phyloP scores from a whole-genome alignment of 1,140 invertebrate species.

The Riptortus pedestris region DNA sequence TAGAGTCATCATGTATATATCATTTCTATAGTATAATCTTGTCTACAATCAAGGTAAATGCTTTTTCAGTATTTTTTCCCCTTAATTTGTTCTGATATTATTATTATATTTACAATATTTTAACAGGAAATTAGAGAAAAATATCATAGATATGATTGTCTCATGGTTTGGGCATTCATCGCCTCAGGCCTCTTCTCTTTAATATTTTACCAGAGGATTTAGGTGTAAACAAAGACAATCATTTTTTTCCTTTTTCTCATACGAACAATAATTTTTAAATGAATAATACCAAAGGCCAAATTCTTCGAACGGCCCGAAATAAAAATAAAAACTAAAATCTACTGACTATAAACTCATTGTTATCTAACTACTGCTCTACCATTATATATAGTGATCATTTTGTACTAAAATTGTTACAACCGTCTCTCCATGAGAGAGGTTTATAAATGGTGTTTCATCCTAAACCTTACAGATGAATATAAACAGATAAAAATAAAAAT shows the following conservation, averaged over 20 bases:
- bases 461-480: too few relatives aligned
- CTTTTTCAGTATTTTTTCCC: too few relatives aligned
- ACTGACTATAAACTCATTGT: slow-evolving; percentile 6
- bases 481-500: too few relatives aligned
- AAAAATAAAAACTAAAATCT: not conserved
- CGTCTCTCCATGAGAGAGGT: not conserved
- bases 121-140: not conserved
- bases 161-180: not conserved
- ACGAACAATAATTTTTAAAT: not conserved
- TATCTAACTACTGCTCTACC: not conserved
- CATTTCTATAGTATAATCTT: not conserved
- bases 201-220: too few relatives aligned
- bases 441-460: too few relatives aligned
- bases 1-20: too few relatives aligned
- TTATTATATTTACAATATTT: not conserved
- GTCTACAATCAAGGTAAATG: not conserved
- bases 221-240: not conserved
- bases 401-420: not conserved
- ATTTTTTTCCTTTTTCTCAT: too few relatives aligned
- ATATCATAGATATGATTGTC: slow-evolving; percentile 1
- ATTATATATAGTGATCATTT: not conserved
- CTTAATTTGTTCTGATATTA: not conserved
- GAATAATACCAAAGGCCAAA: not conserved
- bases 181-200: not conserved
- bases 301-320: not conserved